Percentiles rank a stretch among this genome's conserved stretches.
Evolutionary conservation across 2,888 invertebrate genomes (phyloP).

Genomic region (Mycogona germanica): DNA sequence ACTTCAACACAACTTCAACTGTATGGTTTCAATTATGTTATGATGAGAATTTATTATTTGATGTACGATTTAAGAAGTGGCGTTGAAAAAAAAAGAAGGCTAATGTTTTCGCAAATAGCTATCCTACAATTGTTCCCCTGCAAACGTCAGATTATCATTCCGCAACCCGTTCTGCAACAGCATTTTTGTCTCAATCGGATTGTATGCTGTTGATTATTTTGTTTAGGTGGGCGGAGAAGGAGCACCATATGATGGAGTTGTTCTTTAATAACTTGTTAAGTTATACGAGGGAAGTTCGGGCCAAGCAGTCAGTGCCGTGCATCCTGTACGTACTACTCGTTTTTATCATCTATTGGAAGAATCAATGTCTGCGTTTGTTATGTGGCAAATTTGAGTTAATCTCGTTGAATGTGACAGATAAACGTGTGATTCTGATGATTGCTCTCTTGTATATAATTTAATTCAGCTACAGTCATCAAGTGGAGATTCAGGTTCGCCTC

Average conservation of each 20-base stretch:
- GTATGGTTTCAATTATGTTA: too few species aligned
- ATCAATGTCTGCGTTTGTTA: not conserved
- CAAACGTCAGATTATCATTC: not conserved
- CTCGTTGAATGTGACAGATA: not conserved
- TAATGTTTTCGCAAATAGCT: too few species aligned
- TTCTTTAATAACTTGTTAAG: constrained; percentile 78
- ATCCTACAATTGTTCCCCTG: too few species aligned
- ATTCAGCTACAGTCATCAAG: constrained; percentile 54
- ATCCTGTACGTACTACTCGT: constrained; percentile 14
- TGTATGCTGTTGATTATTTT: constrained; percentile 10
- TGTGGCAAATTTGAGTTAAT: not conserved
- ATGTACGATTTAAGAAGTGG: too few species aligned
- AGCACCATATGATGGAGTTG: constrained; percentile 83
- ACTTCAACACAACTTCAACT: too few species aligned
- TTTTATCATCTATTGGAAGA: not conserved
- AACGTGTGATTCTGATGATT: too few species aligned
- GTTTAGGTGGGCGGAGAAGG: constrained; percentile 69
- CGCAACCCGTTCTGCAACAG: not conserved
- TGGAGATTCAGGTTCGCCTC: constrained; percentile 79
- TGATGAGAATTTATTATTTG: too few species aligned
- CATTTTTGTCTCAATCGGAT: not conserved
- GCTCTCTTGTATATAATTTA: too few species aligned
- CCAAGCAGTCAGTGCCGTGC: constrained; percentile 11
- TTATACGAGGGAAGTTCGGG: constrained; percentile 39
- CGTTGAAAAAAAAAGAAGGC: too few species aligned